Percentiles rank a stretch among this genome's conserved stretches.
Evolutionary conservation across 2,888 invertebrate genomes (phyloP).

Genomic region (Pardosa pseudoannulata): DNA sequence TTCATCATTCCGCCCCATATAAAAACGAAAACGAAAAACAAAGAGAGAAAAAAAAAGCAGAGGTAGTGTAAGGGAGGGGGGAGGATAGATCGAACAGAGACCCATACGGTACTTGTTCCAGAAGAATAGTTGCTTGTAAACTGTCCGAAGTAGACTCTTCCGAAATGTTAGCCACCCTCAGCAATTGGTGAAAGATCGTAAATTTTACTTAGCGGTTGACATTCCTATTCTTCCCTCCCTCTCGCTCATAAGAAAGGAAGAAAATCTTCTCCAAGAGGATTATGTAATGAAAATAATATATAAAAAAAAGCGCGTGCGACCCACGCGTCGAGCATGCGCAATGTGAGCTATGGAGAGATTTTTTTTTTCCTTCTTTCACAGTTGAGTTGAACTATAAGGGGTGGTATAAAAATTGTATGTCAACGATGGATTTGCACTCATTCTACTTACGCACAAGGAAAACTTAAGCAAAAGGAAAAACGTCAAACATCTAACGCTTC

Average conservation of each 20-base stretch:
- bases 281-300: slow-evolving; percentile 25
- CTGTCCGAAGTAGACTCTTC: background rate
- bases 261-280: slow-evolving; percentile 39
- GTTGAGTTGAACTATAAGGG: background rate
- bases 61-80: background rate
- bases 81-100: background rate
- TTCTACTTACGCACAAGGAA: too few relatives aligned
- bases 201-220: slow-evolving; percentile 71
- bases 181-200: slow-evolving; percentile 69
- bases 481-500: too few relatives aligned
- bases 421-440: too few relatives aligned
- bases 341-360: slow-evolving; percentile 22
- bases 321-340: slow-evolving; percentile 66
- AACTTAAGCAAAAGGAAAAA: too few relatives aligned
- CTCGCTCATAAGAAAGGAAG: slow-evolving; percentile 29
- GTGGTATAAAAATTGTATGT: slow-evolving; percentile 17
- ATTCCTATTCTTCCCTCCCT: slow-evolving; percentile 30
- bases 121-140: slow-evolving; percentile 50
- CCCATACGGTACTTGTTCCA: slow-evolving; percentile 5
- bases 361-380: background rate
- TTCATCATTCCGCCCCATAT: slow-evolving; percentile 15
- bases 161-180: slow-evolving; percentile 47
- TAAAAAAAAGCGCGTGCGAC: slow-evolving; percentile 54
- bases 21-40: background rate
- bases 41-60: slow-evolving; percentile 17